phyloP scores from a whole-genome alignment of 1,140 invertebrate genomes.

The Lordiphosa stackelbergi region DNA sequence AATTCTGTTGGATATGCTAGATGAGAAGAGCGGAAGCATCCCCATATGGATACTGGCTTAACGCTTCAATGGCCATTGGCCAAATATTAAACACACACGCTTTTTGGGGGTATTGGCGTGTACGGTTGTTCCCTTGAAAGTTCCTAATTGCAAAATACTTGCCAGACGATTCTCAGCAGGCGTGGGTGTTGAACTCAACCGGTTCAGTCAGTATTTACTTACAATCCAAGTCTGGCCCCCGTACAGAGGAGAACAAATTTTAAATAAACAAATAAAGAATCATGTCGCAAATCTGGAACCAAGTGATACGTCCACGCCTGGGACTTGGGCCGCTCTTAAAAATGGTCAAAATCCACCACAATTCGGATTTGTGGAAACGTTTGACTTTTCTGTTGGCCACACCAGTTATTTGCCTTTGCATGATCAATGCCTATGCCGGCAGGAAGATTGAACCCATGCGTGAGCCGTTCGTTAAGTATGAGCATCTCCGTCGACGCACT shows the following conservation, averaged over 20 bases:
- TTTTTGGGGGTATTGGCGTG: not conserved
- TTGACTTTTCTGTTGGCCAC: conserved; percentile 84
- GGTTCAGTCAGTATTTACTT: not conserved
- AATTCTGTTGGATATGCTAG: conserved; percentile 48
- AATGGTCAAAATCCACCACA: not conserved
- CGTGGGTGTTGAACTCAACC: conserved; percentile 1
- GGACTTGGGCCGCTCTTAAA: not conserved
- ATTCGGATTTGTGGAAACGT: conserved; percentile 81
- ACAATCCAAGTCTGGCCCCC: not conserved
- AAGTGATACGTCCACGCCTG: conserved; percentile 1
- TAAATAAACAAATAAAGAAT: not conserved
- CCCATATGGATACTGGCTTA: conserved; percentile 29
- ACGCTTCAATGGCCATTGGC: conserved; percentile 25
- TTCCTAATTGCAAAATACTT: conserved; percentile 52
- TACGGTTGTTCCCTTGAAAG: conserved; percentile 48
- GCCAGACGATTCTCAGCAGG: conserved; percentile 1
- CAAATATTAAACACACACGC: conserved; percentile 30
- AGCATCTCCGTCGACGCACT: conserved; percentile 84
- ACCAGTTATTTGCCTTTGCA: conserved; percentile 82
- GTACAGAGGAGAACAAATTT: no score
- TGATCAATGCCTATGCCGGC: conserved; percentile 83
- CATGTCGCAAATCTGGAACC: conserved; percentile 33
- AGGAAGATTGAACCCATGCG: conserved; percentile 76
- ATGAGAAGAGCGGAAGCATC: conserved; percentile 30
- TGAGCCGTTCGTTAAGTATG: conserved; percentile 83